These are phyloP conservation scores for Sebastes miniatus DNA, from an alignment of 2,797 vertebrate genomes.

Conservation along the genomic window DNA sequence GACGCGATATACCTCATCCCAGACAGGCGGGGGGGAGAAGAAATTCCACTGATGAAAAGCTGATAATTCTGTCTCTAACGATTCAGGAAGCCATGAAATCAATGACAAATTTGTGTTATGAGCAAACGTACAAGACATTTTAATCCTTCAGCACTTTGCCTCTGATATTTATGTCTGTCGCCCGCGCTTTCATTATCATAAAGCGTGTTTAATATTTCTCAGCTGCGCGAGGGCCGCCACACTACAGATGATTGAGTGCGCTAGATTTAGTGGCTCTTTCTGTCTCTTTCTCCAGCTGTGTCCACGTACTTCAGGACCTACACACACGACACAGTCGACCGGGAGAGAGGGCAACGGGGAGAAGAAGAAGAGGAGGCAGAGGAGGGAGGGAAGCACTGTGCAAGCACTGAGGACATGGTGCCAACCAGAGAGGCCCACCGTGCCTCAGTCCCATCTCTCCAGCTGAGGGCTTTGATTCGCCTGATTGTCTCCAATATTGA, in stretches of 20 bases:
- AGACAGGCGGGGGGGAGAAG: background rate
- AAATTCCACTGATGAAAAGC: conserved; percentile 60
- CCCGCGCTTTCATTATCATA: conserved; percentile 76
- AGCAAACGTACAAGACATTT: conserved; percentile 74
- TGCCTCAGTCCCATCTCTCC: conserved; percentile 78
- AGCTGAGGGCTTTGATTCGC: conserved; percentile 83
- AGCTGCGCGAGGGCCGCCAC: conserved; percentile 70
- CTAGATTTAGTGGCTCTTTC: conserved; percentile 71
- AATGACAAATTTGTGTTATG: conserved; percentile 70
- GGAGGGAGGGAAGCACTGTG: conserved; percentile 6
- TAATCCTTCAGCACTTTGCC: conserved; percentile 69
- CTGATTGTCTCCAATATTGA: conserved; percentile 84
- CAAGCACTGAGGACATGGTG: conserved; percentile 68
- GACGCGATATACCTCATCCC: conserved; percentile 15
- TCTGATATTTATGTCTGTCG: conserved; percentile 72
- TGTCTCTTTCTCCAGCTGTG: conserved; percentile 71
- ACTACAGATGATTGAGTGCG: conserved; percentile 76
- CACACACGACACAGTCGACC: conserved; percentile 33
- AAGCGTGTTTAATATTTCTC: conserved; percentile 79
- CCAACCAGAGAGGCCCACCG: conserved; percentile 80
- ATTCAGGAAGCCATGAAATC: conserved; percentile 69
- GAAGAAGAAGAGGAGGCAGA: background rate
- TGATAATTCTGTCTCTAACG: conserved; percentile 59
- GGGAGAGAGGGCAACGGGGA: conserved; percentile 31
- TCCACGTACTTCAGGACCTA: conserved; percentile 66